Evolutionary conservation across 2,797 vertebrate species (phyloP).

Genomic region (Benthosema pterotum): DNA sequence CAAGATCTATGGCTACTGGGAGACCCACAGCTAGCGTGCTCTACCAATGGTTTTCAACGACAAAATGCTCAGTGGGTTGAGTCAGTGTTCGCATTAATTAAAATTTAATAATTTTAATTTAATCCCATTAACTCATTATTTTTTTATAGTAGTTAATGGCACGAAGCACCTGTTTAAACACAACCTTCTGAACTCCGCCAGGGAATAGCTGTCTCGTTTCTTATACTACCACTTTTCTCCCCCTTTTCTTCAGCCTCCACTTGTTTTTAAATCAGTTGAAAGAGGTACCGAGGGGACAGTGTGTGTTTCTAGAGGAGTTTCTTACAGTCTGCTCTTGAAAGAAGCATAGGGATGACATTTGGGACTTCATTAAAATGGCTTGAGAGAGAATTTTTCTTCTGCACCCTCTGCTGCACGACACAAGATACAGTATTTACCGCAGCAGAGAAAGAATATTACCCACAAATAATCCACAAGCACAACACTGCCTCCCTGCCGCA

Average conservation of each 20-base stretch:
- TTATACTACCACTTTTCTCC: slow-evolving; percentile 21
- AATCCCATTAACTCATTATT: too few species aligned
- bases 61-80: too few species aligned
- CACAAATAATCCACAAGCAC: slow-evolving; percentile 66
- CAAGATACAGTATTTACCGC: slow-evolving; percentile 73
- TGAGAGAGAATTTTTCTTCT: slow-evolving; percentile 74
- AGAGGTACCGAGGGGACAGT: slow-evolving; percentile 58
- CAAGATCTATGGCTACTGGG: too few species aligned
- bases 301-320: slow-evolving; percentile 57
- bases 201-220: neutral
- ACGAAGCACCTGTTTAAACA: slow-evolving; percentile 51
- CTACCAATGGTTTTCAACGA: too few species aligned
- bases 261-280: slow-evolving; percentile 61
- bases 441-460: slow-evolving; percentile 64
- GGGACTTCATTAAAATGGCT: slow-evolving; percentile 83
- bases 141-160: slow-evolving; percentile 19
- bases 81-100: too few species aligned
- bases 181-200: too few species aligned
- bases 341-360: slow-evolving; percentile 71
- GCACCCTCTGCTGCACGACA: slow-evolving; percentile 67
- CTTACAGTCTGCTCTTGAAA: slow-evolving; percentile 66
- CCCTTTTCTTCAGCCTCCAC: slow-evolving; percentile 39
- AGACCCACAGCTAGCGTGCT: too few species aligned
- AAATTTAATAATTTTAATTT: too few species aligned
- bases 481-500: slow-evolving; percentile 4